phyloP scores from a whole-genome alignment of 2,888 invertebrate genomes.

The Cartodere bifasciata region DNA sequence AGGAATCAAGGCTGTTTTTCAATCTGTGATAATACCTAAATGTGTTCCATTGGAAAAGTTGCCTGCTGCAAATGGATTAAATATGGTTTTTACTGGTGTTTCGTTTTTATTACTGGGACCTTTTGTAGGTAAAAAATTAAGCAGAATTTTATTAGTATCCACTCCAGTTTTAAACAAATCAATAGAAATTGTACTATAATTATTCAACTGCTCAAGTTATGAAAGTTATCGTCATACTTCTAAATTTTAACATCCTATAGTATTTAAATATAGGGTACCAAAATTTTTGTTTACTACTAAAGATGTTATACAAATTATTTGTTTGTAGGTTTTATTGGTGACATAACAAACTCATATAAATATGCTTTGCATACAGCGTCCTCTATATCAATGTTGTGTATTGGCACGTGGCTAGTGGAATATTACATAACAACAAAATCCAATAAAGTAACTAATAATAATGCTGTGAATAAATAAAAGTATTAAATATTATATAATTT shows the following conservation, averaged over 20 bases:
- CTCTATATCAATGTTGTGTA: constrained; percentile 20
- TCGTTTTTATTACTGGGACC: constrained; percentile 30
- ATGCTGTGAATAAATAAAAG: too few species aligned
- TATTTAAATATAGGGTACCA: neutral
- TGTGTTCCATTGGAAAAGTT: constrained; percentile 29
- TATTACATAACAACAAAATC: too few species aligned
- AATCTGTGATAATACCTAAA: constrained; percentile 32
- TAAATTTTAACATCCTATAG: neutral
- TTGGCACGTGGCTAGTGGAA: constrained; percentile 20
- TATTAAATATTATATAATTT: too few species aligned
- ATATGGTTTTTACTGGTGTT: constrained; percentile 30
- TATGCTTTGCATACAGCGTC: constrained; percentile 23
- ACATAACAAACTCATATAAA: constrained; percentile 18
- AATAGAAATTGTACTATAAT: too few species aligned
- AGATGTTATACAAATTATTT: too few species aligned
- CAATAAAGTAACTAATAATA: too few species aligned
- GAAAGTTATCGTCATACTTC: too few species aligned
- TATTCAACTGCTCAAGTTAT: too few species aligned
- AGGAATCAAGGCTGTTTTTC: constrained; percentile 33
- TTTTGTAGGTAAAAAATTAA: constrained; percentile 31
- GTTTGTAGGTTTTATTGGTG: constrained; percentile 21
- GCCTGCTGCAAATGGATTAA: constrained; percentile 31
- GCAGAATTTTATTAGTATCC: neutral
- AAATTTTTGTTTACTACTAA: constrained; percentile 8
- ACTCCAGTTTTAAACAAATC: too few species aligned